phyloP scores from a whole-genome alignment of 37 sponge, comb jelly and placozoan genomes.

The Halisarca cf. caerulea region DNA sequence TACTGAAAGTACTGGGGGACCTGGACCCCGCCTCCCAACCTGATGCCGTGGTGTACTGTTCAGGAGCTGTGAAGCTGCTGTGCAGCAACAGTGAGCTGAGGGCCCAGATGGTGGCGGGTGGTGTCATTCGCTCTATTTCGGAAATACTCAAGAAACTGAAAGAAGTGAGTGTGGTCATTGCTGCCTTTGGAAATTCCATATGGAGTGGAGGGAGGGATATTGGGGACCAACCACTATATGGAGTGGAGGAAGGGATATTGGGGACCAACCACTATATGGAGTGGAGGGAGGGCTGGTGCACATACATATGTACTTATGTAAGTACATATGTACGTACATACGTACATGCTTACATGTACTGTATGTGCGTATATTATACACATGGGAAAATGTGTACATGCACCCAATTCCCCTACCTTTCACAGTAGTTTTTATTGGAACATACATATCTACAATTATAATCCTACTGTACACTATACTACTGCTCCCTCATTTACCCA shows the following conservation, averaged over 20 bases:
- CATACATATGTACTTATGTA: background rate
- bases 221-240: too few relatives aligned
- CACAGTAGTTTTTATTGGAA: too few relatives aligned
- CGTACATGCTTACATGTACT: background rate
- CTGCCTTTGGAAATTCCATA: too few relatives aligned
- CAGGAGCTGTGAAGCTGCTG: constrained; percentile 75
- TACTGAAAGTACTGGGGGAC: constrained; percentile 36
- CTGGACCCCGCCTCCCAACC: constrained; percentile 39
- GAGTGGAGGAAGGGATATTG: too few relatives aligned
- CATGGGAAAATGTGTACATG: background rate
- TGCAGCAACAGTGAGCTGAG: constrained; percentile 60
- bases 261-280: too few relatives aligned
- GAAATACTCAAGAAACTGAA: background rate
- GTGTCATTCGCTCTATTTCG: background rate
- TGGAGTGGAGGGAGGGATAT: too few relatives aligned
- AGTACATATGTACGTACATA: background rate
- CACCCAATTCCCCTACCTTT: too few relatives aligned
- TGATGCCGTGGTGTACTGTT: constrained; percentile 67
- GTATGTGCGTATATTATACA: background rate
- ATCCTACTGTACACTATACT: too few relatives aligned
- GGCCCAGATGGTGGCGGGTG: constrained; percentile 33
- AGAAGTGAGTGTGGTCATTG: background rate
- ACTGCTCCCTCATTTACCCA: background rate
- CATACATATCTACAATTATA: too few relatives aligned
- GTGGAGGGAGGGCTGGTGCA: too few relatives aligned